Percentiles rank a stretch among this genome's conserved stretches.
phyloP scores from a whole-genome alignment of 2,113 vertebrate species.

The Otocyon megalotis region DNA sequence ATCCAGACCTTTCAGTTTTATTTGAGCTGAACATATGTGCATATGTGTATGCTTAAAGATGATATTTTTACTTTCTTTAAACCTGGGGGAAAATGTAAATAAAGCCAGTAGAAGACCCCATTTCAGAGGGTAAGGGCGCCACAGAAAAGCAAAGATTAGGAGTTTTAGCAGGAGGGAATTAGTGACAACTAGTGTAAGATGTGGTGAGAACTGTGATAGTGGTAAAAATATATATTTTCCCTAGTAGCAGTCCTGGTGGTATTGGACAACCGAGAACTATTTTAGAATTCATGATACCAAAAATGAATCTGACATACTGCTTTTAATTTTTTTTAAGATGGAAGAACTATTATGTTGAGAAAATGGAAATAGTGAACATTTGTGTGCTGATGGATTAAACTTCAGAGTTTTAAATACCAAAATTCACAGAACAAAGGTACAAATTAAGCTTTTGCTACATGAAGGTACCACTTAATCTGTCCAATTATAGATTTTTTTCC shows the following conservation, averaged over 20 bases:
- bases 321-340: conserved; percentile 28
- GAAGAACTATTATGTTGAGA: background rate
- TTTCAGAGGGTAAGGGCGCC: background rate
- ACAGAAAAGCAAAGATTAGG: background rate
- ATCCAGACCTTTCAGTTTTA: background rate
- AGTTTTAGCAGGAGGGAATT: background rate
- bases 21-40: background rate
- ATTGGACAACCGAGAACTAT: background rate
- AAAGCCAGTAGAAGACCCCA: background rate
- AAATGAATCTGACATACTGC: background rate
- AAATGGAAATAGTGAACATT: background rate
- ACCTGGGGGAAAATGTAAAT: background rate
- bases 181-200: background rate
- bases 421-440: background rate
- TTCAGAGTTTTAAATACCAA: background rate
- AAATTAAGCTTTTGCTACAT: background rate
- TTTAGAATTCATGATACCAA: background rate
- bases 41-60: background rate
- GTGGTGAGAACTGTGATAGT: background rate
- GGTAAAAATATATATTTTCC: background rate
- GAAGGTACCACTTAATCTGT: background rate
- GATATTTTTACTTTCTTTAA: conserved; percentile 33
- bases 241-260: background rate
- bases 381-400: conserved; percentile 1
- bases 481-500: background rate